A percentile compares a stretch with the other conserved stretches of the same genome.
These are phyloP conservation scores for Tiaroga cobitis DNA, from an alignment of 2,797 vertebrate genomes.

Conservation along the genomic window DNA sequence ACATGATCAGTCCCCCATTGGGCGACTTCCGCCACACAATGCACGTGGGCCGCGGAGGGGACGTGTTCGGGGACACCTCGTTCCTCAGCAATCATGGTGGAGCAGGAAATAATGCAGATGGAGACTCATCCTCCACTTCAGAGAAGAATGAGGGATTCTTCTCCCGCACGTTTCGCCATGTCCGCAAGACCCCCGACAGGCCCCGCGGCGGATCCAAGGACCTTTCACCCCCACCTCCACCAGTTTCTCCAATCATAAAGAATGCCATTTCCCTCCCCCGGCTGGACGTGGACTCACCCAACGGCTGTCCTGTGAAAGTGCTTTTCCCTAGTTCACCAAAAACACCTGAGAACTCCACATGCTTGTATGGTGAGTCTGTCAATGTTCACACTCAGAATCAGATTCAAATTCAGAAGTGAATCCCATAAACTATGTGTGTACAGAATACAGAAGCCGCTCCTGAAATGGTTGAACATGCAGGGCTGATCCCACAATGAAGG, in stretches of 20 bases:
- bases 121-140: slow-evolving; percentile 64
- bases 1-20: slow-evolving; percentile 96
- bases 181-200: slow-evolving; percentile 80
- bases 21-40: slow-evolving; percentile 98
- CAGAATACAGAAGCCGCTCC: background rate
- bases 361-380: slow-evolving; percentile 82
- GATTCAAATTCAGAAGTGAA: background rate
- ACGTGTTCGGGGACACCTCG: slow-evolving; percentile 95
- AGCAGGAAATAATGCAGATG: slow-evolving; percentile 59
- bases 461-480: background rate
- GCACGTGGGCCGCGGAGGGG: slow-evolving; percentile 95
- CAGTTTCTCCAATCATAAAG: slow-evolving; percentile 94
- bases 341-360: slow-evolving; percentile 77
- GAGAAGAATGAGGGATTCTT: slow-evolving; percentile 84
- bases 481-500: background rate
- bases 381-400: slow-evolving; percentile 3
- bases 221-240: slow-evolving; percentile 79
- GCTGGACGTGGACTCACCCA: slow-evolving; percentile 83
- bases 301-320: slow-evolving; percentile 76
- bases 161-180: slow-evolving; percentile 86
- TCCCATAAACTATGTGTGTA: background rate
- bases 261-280: slow-evolving; percentile 92
- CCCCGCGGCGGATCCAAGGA: slow-evolving; percentile 71
- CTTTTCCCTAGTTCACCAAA: slow-evolving; percentile 81
- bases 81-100: slow-evolving; percentile 96